Evolutionary conservation across 2,113 vertebrate species (phyloP).

Genomic region (Rhineura floridana): DNA sequence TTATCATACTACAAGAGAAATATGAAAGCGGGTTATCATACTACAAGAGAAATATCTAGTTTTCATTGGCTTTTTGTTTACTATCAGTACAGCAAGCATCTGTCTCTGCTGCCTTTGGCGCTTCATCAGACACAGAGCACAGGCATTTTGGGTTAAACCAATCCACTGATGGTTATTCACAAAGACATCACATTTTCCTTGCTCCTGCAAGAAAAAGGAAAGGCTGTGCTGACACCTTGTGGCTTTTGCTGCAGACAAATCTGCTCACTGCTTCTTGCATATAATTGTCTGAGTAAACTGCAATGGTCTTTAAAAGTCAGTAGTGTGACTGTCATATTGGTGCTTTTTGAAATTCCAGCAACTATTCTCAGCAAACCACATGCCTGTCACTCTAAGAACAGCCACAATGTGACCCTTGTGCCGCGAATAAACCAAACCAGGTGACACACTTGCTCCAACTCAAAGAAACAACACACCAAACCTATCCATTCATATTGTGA

Average conservation of each 20-base stretch:
- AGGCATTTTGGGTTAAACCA: constrained; percentile 18
- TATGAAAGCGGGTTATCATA: neutral
- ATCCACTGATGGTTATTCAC: constrained; percentile 15
- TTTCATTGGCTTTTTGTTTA: neutral
- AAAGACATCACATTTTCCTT: constrained; percentile 10
- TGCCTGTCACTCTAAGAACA: neutral
- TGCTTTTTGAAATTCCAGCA: neutral
- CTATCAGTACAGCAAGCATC: neutral
- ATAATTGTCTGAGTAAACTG: neutral
- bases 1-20: neutral
- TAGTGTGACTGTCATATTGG: neutral
- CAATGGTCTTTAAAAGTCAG: neutral
- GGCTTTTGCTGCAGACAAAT: constrained; percentile 46
- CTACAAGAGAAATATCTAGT: neutral
- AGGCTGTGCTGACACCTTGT: constrained; percentile 79
- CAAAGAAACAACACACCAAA: neutral
- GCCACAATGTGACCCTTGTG: neutral
- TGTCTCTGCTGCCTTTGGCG: constrained; percentile 36
- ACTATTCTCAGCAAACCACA: neutral
- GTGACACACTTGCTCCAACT: neutral
- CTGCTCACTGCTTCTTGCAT: neutral
- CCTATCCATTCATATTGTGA: neutral
- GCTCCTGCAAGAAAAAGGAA: constrained; percentile 29
- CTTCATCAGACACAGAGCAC: neutral
- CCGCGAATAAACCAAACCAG: neutral